Evolutionary conservation across 2,888 invertebrate genomes (phyloP), one percentile per base, ranked within the genome.

Genomic region (Marasmarcha lunaedactyla): DNA sequence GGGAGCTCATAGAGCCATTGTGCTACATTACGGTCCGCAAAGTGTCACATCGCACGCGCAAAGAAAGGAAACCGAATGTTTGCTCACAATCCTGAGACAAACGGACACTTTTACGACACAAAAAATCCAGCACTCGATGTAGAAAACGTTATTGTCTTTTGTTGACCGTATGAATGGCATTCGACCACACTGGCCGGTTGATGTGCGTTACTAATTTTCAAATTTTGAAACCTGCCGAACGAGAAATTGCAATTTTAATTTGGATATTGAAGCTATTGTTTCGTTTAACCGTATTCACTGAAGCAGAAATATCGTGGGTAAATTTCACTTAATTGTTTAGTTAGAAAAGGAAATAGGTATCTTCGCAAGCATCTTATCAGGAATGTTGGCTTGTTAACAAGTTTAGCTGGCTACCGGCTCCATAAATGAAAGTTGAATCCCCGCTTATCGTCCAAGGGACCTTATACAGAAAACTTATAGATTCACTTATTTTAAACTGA

Each of bases 161-260:
- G 71, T 70, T 55, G 52, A 43, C 42, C 40, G 45, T 46, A 57
- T 68, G 65, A 73, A 76, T 71, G 69, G 65, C 55, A 43, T 7
- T 20, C 59, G 73, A 78, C 78, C 79, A 78, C 81, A 83, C 74
- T 60, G 62, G 56, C 60, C 44, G 57, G 56, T 46, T 63, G 71
- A 70, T 55, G 53, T 61, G 69, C 79, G 74, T 81, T 64, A 70
- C 76, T 69, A 81, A 81, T 79, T 78, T 67, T 62, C 59, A 54
- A 69, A 73, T 76, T 72, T 62, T 57, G 51, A 50, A 48, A 46
- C 43, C 42, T 41, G 44, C 43, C 46, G 41, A 48, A 46, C 38
- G 44, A 38, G 38, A 38, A 33, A 44, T 41, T 44, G 44, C 44
- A 42, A 44, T 42, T 38, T 35, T 20, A 20, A 20, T 20, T 20